A percentile compares a stretch with the other conserved stretches of the same genome.
Conservation (phyloP, 2,797 vertebrate genomes). For the Oreortyx pictus region DNA sequence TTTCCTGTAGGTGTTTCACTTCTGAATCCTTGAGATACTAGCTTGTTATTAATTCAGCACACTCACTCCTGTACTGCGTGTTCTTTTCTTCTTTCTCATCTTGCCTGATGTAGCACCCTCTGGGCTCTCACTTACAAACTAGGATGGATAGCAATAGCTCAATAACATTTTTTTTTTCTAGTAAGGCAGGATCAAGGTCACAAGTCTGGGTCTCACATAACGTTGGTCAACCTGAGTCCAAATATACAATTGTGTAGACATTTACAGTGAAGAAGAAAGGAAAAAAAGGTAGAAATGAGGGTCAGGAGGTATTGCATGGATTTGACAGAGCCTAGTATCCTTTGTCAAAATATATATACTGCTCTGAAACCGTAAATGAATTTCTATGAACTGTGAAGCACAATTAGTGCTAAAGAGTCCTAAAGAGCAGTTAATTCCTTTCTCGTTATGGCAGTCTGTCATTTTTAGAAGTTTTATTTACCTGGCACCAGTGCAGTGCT, state of each 20-base stretch:
- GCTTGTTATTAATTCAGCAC: constrained; percentile 21
- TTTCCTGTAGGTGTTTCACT: not conserved
- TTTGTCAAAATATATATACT: not conserved
- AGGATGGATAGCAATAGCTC: not conserved
- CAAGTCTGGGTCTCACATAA: not conserved
- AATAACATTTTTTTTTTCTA: not conserved
- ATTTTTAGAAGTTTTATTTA: not conserved
- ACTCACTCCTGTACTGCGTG: not conserved
- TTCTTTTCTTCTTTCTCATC: not conserved
- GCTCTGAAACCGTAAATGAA: not conserved
- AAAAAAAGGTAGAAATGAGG: not conserved
- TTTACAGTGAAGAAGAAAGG: not conserved
- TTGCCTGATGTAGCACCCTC: not conserved
- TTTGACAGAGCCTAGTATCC: not conserved
- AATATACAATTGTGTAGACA: not conserved
- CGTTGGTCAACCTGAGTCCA: too few species aligned
- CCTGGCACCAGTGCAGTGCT: not conserved
- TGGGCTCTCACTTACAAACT: not conserved
- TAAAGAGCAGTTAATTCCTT: not conserved
- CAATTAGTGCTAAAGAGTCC: not conserved
- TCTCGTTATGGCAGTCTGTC: not conserved
- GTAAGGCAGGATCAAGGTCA: not conserved
- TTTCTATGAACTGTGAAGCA: not conserved
- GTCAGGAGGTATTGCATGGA: not conserved
- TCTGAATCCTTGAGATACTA: not conserved